A percentile compares a stretch with the other conserved stretches of the same genome.
Conservation (phyloP, 1,140 invertebrate species). For the Idris sp. region DNA sequence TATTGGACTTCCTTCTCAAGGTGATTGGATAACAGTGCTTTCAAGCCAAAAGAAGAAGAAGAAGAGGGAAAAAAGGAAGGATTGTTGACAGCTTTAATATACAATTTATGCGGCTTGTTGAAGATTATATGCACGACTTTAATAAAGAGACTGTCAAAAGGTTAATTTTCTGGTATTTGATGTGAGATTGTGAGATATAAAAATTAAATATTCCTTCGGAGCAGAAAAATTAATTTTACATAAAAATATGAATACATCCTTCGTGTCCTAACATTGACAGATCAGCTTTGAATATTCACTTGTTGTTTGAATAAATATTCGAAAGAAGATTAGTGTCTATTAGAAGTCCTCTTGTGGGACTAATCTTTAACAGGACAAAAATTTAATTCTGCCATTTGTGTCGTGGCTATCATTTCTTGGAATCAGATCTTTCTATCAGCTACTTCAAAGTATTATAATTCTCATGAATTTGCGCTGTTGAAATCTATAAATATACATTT, state of each 20-base stretch:
- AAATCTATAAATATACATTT: conserved; percentile 31
- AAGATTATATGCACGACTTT: neutral
- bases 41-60: conserved; percentile 15
- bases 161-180: conserved; percentile 11
- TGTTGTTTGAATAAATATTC: too few species aligned
- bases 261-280: conserved; percentile 3
- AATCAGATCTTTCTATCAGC: conserved; percentile 29
- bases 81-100: conserved; percentile 17
- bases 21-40: conserved; percentile 22
- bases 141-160: conserved; percentile 11
- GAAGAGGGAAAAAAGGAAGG: too few species aligned
- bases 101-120: conserved; percentile 4
- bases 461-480: conserved; percentile 21
- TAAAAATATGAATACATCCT: too few species aligned
- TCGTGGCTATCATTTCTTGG: conserved; percentile 9
- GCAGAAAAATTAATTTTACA: too few species aligned
- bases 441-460: conserved; percentile 32
- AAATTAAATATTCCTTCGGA: too few species aligned
- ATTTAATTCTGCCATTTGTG: conserved; percentile 18
- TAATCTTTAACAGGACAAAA: conserved; percentile 20
- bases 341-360: neutral
- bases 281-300: conserved; percentile 15
- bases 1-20: conserved; percentile 17
- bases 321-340: conserved; percentile 31
- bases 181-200: too few species aligned